Evolutionary conservation across 2,113 vertebrate genomes (phyloP).

Genomic region (human (Homo sapiens)): GRCh38 chr13:66551501-66552000

Average conservation of each 20-base stretch:
- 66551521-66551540: slow-evolving; percentile 7
- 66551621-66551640: background rate
- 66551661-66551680: too few species aligned
- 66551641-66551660: background rate
- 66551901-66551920: background rate
- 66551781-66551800: background rate
- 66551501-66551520: background rate
- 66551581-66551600: background rate
- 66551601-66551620: background rate
- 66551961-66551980: background rate
- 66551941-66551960: background rate
- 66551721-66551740: background rate
- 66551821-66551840: background rate
- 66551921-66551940: background rate
- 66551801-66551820: background rate
- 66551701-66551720: background rate
- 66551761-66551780: background rate
- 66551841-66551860: background rate
- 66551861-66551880: background rate
- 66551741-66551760: background rate
- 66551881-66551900: background rate
- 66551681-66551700: too few species aligned
- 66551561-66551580: background rate
- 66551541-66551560: background rate
- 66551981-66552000: background rate